Percentiles rank a stretch among this genome's conserved stretches.
Evolutionary conservation across 2,888 invertebrate species (phyloP).

Genomic region (Baronia brevicornis): DNA sequence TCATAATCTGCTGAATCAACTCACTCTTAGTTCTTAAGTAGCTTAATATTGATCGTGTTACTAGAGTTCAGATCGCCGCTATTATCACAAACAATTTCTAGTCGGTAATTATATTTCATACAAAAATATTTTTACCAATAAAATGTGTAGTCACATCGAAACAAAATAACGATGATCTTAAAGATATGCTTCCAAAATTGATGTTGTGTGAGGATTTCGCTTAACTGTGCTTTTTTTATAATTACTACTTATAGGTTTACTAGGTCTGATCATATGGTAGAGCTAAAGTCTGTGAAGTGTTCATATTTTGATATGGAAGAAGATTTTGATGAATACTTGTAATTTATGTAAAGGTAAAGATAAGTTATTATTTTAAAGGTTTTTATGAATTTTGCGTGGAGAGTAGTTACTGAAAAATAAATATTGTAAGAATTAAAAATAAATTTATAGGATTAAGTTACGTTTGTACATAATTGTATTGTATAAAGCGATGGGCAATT

Average conservation of each 20-base stretch:
- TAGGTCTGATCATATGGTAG: constrained; percentile 17
- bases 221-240: constrained; percentile 6
- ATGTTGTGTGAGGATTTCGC: no score
- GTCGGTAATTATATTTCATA: constrained; percentile 13
- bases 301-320: constrained; percentile 42
- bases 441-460: constrained; percentile 5
- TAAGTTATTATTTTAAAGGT: constrained; percentile 15
- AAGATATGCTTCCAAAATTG: not conserved
- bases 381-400: constrained; percentile 4
- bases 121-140: not conserved
- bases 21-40: constrained; percentile 11
- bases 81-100: constrained; percentile 12
- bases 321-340: constrained; percentile 23
- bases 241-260: constrained; percentile 10
- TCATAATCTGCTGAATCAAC: constrained; percentile 15
- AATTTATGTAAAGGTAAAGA: constrained; percentile 17
- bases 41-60: constrained; percentile 8
- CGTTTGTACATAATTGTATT: constrained; percentile 10
- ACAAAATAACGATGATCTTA: constrained; percentile 2
- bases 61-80: constrained; percentile 4
- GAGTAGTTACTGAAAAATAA: constrained; percentile 3
- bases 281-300: constrained; percentile 29
- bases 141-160: constrained; percentile 14
- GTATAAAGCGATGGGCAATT: no score
- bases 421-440: constrained; percentile 2